phyloP scores from a whole-genome alignment of 2,888 invertebrate species.

The Erebia epiphron region DNA sequence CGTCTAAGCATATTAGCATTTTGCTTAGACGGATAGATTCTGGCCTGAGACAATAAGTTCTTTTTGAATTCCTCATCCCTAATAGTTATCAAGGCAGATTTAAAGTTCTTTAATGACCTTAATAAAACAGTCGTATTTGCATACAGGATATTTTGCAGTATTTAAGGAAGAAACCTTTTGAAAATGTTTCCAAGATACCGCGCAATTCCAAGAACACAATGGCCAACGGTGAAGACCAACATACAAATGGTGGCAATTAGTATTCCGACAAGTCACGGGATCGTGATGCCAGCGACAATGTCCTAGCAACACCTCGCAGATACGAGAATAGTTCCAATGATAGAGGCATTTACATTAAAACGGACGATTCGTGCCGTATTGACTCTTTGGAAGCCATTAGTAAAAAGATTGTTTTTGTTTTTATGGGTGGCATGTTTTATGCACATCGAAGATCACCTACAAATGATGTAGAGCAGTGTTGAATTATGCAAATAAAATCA shows the following conservation, averaged over 20 bases:
- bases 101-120: constrained; percentile 4
- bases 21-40: not conserved
- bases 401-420: not conserved
- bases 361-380: constrained; percentile 25
- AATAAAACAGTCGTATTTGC: constrained; percentile 14
- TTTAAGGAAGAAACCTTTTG: constrained; percentile 18
- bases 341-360: constrained; percentile 44
- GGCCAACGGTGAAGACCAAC: constrained; percentile 27
- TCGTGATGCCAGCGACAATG: constrained; percentile 44
- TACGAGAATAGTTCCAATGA: constrained; percentile 31
- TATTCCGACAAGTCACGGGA: constrained; percentile 40
- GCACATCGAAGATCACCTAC: no score
- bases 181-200: constrained; percentile 14
- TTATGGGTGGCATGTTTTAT: not conserved
- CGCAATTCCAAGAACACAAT: constrained; percentile 37
- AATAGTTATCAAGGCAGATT: not conserved
- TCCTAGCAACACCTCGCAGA: constrained; percentile 34
- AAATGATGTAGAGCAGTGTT: no score
- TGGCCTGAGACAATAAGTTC: not conserved
- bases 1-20: not conserved
- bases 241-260: constrained; percentile 43
- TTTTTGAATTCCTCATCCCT: not conserved
- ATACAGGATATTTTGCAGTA: constrained; percentile 9
- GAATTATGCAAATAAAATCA: no score
- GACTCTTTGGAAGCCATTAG: constrained; percentile 9